These are phyloP conservation scores for Syngnathus scovelli DNA, from an alignment of 2,113 vertebrate species.

Conservation along the genomic window DNA sequence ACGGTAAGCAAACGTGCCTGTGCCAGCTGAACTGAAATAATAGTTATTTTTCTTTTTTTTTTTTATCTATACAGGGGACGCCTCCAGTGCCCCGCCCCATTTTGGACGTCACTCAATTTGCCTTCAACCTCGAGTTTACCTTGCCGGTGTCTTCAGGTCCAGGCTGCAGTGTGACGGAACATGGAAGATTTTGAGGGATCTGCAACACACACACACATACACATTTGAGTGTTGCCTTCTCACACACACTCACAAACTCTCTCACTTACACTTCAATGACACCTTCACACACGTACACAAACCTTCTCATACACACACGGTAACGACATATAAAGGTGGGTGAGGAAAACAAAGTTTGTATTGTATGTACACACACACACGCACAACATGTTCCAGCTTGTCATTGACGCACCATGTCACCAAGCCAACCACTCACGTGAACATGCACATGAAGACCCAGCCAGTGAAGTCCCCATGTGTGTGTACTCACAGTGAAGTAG, in stretches of 20 bases:
- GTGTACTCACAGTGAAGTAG: constrained; percentile 80
- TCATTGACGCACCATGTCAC: background rate
- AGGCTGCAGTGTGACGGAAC: constrained; percentile 87
- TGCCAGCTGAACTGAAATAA: no score
- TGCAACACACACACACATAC: constrained; percentile 40
- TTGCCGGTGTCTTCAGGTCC: constrained; percentile 91
- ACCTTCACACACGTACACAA: background rate
- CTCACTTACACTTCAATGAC: background rate
- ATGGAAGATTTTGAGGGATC: constrained; percentile 89
- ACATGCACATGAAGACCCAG: background rate
- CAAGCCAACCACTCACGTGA: background rate
- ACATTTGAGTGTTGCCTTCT: background rate
- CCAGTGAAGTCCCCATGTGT: no score
- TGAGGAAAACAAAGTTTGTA: no score
- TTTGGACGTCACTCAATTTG: background rate
- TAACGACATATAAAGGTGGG: no score
- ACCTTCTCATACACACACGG: background rate
- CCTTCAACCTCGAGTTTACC: constrained; percentile 56
- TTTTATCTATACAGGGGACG: no score
- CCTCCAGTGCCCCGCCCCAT: background rate
- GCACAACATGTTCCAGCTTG: background rate
- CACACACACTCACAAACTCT: background rate
- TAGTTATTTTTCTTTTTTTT: no score
- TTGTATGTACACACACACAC: background rate
- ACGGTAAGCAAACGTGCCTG: no score